A percentile compares a stretch with the other conserved stretches of the same genome.
Conservation (phyloP, 1,140 invertebrate genomes). For the Apis cerana region DNA sequence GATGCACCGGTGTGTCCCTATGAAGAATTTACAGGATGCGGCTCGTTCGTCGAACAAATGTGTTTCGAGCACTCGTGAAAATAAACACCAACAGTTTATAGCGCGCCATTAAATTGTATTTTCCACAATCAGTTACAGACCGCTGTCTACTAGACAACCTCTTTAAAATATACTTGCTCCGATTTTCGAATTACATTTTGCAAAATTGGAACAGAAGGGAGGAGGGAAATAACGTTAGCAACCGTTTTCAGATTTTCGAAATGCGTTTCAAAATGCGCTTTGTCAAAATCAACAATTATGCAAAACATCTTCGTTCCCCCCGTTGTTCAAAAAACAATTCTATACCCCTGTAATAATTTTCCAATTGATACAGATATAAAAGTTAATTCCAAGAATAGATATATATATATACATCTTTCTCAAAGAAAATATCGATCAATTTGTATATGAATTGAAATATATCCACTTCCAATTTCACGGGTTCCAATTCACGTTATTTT, state of each 20-base stretch:
- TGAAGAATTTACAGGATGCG: conserved; percentile 21
- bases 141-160: neutral
- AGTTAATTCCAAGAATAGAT: no score
- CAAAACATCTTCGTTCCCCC: no score
- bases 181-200: conserved; percentile 5
- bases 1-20: conserved; percentile 21
- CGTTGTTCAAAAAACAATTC: no score
- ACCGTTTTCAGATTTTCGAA: neutral
- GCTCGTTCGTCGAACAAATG: neutral
- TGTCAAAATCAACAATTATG: neutral
- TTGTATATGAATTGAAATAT: no score
- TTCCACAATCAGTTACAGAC: conserved; percentile 18
- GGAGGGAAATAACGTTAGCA: neutral
- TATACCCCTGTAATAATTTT: no score
- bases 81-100: conserved; percentile 39
- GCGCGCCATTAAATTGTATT: conserved; percentile 15
- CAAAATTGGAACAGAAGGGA: neutral
- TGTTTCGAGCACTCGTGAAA: conserved; percentile 11
- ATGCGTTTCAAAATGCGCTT: neutral
- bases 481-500: no score
- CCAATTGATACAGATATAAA: no score
- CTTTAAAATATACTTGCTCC: neutral
- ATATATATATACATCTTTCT: no score
- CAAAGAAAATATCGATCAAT: no score
- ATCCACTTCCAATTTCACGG: no score